Conservation (phyloP, 2,113 vertebrate species). For the Uropsilus gracilis region DNA sequence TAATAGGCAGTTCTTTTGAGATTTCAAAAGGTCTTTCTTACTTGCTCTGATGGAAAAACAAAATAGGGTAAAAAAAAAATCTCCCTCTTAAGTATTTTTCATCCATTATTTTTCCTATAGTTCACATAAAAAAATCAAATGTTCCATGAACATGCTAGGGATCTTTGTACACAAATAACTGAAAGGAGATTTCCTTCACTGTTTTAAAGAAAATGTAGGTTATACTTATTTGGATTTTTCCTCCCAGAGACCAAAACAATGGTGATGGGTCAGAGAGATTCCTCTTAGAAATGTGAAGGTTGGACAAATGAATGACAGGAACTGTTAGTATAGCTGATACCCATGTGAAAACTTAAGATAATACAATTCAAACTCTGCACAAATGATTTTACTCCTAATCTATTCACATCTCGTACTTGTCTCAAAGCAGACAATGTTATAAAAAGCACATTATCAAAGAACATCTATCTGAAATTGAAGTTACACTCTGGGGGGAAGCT, state of each 20-base stretch:
- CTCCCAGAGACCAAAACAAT: neutral
- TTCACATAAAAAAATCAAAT: neutral
- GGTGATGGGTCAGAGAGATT: neutral
- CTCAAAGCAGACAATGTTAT: neutral
- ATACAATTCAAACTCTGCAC: neutral
- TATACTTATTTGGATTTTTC: neutral
- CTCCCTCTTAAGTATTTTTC: neutral
- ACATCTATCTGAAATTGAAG: constrained; percentile 34
- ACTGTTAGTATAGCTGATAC: neutral
- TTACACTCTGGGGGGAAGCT: neutral
- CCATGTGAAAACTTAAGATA: neutral
- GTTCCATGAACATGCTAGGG: neutral
- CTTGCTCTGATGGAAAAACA: neutral
- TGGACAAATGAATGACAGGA: neutral
- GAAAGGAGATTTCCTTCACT: neutral
- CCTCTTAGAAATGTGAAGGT: neutral
- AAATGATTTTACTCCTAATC: neutral
- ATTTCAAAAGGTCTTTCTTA: neutral
- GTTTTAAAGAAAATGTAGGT: neutral
- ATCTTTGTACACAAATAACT: neutral
- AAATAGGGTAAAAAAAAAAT: neutral
- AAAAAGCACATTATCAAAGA: constrained; percentile 18
- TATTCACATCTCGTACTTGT: neutral
- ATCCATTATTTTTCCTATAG: neutral
- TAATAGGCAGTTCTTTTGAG: neutral